A percentile compares a stretch with the other conserved stretches of the same genome.
phyloP scores from a whole-genome alignment of 2,888 invertebrate species.

The Drosophila dives region DNA sequence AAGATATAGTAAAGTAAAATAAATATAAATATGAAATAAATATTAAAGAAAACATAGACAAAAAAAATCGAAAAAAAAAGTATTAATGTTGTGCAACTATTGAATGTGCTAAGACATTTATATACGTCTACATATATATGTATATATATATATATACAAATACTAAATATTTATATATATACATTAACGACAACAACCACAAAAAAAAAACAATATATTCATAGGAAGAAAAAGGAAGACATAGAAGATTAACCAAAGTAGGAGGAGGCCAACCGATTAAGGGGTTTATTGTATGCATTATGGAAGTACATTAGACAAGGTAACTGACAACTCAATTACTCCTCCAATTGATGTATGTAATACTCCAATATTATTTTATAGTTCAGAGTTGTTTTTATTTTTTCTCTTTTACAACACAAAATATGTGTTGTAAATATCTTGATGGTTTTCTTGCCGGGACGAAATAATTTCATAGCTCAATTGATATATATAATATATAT shows the following conservation, averaged over 20 bases:
- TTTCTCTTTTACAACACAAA: background rate
- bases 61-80: constrained; percentile 51
- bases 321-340: constrained; percentile 5
- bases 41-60: constrained; percentile 48
- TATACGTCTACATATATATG: constrained; percentile 79
- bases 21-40: constrained; percentile 22
- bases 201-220: constrained; percentile 36
- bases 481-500: constrained; percentile 19
- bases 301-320: background rate
- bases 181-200: constrained; percentile 38
- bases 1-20: constrained; percentile 46
- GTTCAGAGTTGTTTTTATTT: background rate
- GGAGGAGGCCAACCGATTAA: background rate
- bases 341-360: constrained; percentile 1
- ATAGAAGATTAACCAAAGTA: constrained; percentile 12
- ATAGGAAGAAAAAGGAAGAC: constrained; percentile 37
- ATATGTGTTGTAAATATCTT: background rate
- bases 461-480: constrained; percentile 41
- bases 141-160: constrained; percentile 73
- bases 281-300: background rate
- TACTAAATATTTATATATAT: constrained; percentile 72
- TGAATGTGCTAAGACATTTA: constrained; percentile 77
- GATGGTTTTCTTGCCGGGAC: background rate
- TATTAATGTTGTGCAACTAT: constrained; percentile 82
- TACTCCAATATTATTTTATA: constrained; percentile 8